These are phyloP conservation scores for Mesoligia furuncula DNA, from an alignment of 2,888 invertebrate species.

Conservation along the genomic window DNA sequence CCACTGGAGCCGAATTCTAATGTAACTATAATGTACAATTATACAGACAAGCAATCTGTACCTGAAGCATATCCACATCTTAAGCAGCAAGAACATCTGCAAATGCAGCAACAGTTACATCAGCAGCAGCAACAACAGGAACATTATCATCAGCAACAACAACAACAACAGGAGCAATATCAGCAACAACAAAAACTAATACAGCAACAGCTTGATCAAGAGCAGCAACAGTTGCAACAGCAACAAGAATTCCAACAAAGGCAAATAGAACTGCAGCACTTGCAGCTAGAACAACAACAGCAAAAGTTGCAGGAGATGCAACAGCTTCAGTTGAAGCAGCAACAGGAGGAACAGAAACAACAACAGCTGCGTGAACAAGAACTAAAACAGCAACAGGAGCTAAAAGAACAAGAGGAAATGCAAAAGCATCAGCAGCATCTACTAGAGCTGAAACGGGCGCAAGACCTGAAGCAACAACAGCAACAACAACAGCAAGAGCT, in stretches of 20 bases:
- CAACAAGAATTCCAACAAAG: slow-evolving; percentile 32
- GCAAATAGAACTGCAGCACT: slow-evolving; percentile 23
- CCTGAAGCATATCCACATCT: slow-evolving; percentile 52
- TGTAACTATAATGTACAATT: slow-evolving; percentile 63
- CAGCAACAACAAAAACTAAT: slow-evolving; percentile 24
- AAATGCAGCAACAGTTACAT: slow-evolving; percentile 35
- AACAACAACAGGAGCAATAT: slow-evolving; percentile 35
- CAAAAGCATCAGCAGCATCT: slow-evolving; percentile 56
- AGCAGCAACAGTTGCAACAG: slow-evolving; percentile 40
- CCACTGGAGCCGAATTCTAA: slow-evolving; percentile 62
- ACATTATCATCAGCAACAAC: slow-evolving; percentile 22
- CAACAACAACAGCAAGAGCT: slow-evolving; percentile 40
- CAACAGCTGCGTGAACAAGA: slow-evolving; percentile 27
- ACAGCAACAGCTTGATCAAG: slow-evolving; percentile 37
- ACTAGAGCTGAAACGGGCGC: slow-evolving; percentile 51
- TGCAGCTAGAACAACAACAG: slow-evolving; percentile 22
- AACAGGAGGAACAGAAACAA: slow-evolving; percentile 39
- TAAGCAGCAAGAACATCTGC: slow-evolving; percentile 39
- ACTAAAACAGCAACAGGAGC: slow-evolving; percentile 42
- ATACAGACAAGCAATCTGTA: slow-evolving; percentile 61
- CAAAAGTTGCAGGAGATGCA: slow-evolving; percentile 33
- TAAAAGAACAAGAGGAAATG: slow-evolving; percentile 56
- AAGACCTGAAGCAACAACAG: slow-evolving; percentile 37
- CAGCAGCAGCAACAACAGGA: slow-evolving; percentile 32
- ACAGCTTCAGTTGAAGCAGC: slow-evolving; percentile 36